Evolutionary conservation across 2,888 invertebrate genomes (phyloP).

Genomic region (Muschampia plurimacula): DNA sequence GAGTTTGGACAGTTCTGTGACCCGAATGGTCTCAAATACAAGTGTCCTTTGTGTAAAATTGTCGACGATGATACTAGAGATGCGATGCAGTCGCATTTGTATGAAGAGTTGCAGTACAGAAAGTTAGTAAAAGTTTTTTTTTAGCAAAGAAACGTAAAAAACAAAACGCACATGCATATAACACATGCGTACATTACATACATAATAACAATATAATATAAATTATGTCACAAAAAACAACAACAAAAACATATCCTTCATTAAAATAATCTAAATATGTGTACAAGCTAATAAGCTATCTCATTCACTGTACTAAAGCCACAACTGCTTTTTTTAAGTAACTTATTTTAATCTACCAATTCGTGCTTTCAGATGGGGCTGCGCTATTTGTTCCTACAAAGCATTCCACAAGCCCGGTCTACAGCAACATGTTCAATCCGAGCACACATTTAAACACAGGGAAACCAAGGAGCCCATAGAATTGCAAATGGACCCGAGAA

Average conservation of each 20-base stretch:
- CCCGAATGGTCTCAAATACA: conserved; percentile 83
- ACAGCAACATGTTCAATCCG: conserved; percentile 80
- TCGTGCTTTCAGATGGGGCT: conserved; percentile 82
- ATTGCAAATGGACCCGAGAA: conserved; percentile 69
- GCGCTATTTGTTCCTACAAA: conserved; percentile 85
- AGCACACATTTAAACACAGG: conserved; percentile 67
- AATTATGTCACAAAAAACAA: too few relatives aligned
- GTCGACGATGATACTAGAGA: conserved; percentile 84
- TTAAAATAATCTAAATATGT: too few relatives aligned
- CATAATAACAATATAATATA: too few relatives aligned
- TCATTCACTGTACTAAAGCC: too few relatives aligned
- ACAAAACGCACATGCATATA: too few relatives aligned
- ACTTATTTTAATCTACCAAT: background rate
- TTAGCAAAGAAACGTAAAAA: too few relatives aligned
- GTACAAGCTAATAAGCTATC: too few relatives aligned
- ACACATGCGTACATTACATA: too few relatives aligned
- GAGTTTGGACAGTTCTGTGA: conserved; percentile 72
- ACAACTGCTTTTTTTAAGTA: too few relatives aligned
- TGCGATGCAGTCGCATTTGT: conserved; percentile 88
- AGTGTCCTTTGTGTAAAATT: conserved; percentile 87
- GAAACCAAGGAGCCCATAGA: conserved; percentile 55
- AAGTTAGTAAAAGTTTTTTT: conserved; percentile 83
- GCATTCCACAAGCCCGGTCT: conserved; percentile 84
- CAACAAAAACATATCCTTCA: too few relatives aligned
- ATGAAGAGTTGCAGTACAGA: conserved; percentile 88